Evolutionary conservation across 2,113 vertebrate genomes (phyloP).

Genomic region (Eidolon helvum): DNA sequence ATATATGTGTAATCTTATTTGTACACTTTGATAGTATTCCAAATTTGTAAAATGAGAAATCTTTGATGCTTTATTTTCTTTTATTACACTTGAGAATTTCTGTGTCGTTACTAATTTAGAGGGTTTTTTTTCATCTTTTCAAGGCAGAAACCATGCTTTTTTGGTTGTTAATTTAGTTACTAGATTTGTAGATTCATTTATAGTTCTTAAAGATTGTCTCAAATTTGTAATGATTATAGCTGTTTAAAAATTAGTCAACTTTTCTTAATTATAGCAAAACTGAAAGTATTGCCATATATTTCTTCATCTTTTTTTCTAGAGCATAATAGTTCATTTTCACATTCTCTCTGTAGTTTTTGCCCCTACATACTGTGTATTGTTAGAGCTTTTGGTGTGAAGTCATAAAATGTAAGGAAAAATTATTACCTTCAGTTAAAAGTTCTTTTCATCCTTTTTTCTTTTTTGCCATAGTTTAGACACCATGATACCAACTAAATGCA

Average conservation of each 20-base stretch:
- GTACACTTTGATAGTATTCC: not conserved
- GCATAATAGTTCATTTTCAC: not conserved
- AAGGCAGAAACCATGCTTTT: not conserved
- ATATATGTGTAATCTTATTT: not conserved
- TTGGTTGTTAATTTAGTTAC: conserved; percentile 5
- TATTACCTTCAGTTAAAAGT: conserved; percentile 7
- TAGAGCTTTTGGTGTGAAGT: not conserved
- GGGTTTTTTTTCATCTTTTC: not conserved
- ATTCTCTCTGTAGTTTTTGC: not conserved
- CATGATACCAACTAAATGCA: not conserved
- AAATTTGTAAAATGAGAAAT: conserved; percentile 12
- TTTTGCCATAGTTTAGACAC: not conserved
- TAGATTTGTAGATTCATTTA: not conserved
- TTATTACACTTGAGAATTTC: conserved; percentile 28
- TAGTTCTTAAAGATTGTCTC: not conserved
- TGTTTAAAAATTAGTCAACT: not conserved
- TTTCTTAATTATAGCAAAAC: conserved; percentile 11
- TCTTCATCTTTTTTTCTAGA: not conserved
- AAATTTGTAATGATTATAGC: not conserved
- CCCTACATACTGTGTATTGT: not conserved
- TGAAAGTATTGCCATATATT: not conserved
- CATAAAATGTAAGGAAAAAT: conserved; percentile 1
- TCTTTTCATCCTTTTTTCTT: not conserved
- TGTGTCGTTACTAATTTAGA: not conserved
- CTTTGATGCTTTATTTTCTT: conserved; percentile 13